phyloP scores from a whole-genome alignment of 1,140 invertebrate species.

The Sycobia sp. region DNA sequence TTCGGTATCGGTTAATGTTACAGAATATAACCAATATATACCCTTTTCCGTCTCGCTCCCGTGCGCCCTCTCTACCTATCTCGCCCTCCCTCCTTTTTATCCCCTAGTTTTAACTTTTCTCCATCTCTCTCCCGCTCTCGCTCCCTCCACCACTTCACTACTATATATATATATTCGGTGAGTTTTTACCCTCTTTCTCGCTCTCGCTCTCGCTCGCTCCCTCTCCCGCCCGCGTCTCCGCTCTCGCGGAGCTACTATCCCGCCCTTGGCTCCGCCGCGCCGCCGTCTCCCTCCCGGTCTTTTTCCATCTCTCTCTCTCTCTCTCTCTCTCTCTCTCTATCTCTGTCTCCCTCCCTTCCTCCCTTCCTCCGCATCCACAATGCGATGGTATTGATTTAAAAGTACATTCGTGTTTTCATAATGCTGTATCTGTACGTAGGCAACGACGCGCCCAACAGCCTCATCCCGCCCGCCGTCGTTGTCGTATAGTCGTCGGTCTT shows the following conservation, averaged over 20 bases:
- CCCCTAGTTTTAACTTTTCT: conserved; percentile 33
- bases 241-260: conserved; percentile 4
- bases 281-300: not conserved
- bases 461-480: conserved; percentile 39
- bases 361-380: conserved; percentile 53
- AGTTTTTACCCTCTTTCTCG: conserved; percentile 26
- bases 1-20: conserved; percentile 46
- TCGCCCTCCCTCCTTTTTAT: conserved; percentile 15
- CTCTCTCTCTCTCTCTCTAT: too few species aligned
- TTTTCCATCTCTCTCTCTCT: too few species aligned
- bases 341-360: too few species aligned
- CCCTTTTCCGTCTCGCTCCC: conserved; percentile 23
- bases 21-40: conserved; percentile 44
- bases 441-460: conserved; percentile 40
- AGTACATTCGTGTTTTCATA: conserved; percentile 65
- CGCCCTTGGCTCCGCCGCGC: conserved; percentile 2
- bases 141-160: conserved; percentile 35
- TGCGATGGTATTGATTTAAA: conserved; percentile 64
- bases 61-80: not conserved
- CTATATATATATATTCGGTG: too few species aligned
- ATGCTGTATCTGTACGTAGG: conserved; percentile 60
- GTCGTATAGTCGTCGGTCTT: too few species aligned
- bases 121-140: conserved; percentile 26
- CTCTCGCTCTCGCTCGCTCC: conserved; percentile 28
- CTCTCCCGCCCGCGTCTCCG: conserved; percentile 7